Evolutionary conservation across 2,888 invertebrate genomes (phyloP).

Genomic region (Folsomia manolachei): DNA sequence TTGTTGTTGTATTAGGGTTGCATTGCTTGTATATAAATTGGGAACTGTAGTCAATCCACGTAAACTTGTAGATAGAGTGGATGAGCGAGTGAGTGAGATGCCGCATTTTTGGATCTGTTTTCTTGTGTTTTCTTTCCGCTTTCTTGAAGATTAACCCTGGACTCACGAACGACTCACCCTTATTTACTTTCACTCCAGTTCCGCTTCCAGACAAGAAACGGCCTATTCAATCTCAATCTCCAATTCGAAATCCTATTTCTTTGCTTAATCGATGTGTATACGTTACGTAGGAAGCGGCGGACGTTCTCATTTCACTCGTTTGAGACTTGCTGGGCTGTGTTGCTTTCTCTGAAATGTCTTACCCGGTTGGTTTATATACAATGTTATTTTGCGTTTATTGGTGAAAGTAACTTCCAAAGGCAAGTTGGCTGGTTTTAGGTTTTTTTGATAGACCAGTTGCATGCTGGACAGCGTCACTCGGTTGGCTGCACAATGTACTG

Average conservation of each 20-base stretch:
- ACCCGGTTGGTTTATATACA: not conserved
- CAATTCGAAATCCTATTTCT: not conserved
- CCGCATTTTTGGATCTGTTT: conserved; percentile 7
- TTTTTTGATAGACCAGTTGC: not conserved
- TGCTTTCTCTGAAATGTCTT: not conserved
- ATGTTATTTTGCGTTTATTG: not conserved
- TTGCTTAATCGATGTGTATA: conserved; percentile 1
- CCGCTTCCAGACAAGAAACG: conserved; percentile 25
- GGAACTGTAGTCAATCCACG: conserved; percentile 1
- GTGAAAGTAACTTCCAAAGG: not conserved
- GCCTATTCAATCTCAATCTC: conserved; percentile 15
- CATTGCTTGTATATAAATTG: conserved; percentile 2
- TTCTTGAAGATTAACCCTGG: conserved; percentile 45
- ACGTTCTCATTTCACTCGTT: not conserved
- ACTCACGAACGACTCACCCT: too few relatives aligned
- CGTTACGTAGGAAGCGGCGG: not conserved
- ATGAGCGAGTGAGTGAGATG: too few relatives aligned
- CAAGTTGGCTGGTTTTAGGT: not conserved
- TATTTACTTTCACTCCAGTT: conserved; percentile 47
- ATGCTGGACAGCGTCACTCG: too few relatives aligned
- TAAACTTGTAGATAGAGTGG: not conserved
- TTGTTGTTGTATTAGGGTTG: not conserved
- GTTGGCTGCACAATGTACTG: too few relatives aligned
- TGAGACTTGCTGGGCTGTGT: not conserved
- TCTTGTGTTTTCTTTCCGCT: conserved; percentile 40